Conservation (phyloP, 1,140 invertebrate species). For the Diabrotica undecimpunctata region DNA sequence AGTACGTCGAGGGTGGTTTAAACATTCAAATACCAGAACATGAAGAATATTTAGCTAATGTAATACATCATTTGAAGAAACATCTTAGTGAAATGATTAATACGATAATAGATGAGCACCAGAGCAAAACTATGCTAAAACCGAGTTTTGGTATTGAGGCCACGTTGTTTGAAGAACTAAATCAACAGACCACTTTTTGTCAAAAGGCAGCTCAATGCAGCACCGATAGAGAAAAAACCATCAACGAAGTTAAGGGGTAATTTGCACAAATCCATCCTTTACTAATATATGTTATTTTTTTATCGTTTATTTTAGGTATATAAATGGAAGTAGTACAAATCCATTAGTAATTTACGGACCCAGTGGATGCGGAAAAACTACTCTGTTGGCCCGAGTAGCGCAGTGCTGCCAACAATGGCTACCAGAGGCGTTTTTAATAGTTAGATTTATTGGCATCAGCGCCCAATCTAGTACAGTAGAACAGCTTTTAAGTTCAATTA, state of each 20-base stretch:
- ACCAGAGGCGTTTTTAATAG: slow-evolving; percentile 57
- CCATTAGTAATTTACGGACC: slow-evolving; percentile 74
- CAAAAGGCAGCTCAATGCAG: slow-evolving; percentile 62
- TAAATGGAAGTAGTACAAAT: slow-evolving; percentile 56
- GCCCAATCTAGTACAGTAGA: slow-evolving; percentile 63
- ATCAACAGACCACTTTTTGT: slow-evolving; percentile 62
- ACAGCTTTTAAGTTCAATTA: slow-evolving; percentile 62
- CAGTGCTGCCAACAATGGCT: slow-evolving; percentile 64
- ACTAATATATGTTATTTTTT: too few species aligned
- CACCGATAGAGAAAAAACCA: slow-evolving; percentile 57
- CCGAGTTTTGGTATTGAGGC: slow-evolving; percentile 51
- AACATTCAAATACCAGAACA: slow-evolving; percentile 55
- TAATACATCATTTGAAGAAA: slow-evolving; percentile 53
- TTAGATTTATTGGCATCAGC: slow-evolving; percentile 65
- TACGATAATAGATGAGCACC: slow-evolving; percentile 57
- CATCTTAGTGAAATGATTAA: slow-evolving; percentile 55
- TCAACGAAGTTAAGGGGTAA: slow-evolving; percentile 65
- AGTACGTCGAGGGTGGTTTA: slow-evolving; percentile 55
- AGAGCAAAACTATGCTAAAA: slow-evolving; percentile 44
- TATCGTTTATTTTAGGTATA: slow-evolving; percentile 54
- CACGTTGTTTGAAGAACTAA: slow-evolving; percentile 63
- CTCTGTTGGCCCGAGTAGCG: slow-evolving; percentile 67
- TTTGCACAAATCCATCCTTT: slow-evolving; percentile 22
- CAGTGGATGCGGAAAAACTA: slow-evolving; percentile 77
- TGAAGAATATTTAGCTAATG: slow-evolving; percentile 58